Conservation (phyloP, 2,797 vertebrate genomes). For the Myotis myotis region DNA sequence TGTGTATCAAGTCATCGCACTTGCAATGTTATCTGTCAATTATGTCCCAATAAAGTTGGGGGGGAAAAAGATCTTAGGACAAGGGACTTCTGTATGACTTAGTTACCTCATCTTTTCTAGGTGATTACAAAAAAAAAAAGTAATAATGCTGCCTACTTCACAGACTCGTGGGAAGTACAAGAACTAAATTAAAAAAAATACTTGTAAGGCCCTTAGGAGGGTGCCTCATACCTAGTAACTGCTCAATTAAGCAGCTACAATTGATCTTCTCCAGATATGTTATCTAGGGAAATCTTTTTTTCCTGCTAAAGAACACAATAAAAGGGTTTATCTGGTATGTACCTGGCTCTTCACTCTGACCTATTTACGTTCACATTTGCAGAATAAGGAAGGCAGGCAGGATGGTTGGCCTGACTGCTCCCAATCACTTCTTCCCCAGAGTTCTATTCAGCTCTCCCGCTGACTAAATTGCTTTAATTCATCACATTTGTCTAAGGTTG, state of each 20-base stretch:
- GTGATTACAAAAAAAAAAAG: not conserved
- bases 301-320: not conserved
- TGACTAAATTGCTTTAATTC: not conserved
- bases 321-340: not conserved
- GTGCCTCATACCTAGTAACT: not conserved
- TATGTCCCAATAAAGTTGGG: not conserved
- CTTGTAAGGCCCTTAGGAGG: not conserved
- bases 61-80: not conserved
- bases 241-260: not conserved
- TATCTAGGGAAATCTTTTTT: not conserved
- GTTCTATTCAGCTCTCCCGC: not conserved
- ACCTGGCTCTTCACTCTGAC: not conserved
- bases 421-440: not conserved
- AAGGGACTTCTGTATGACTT: not conserved
- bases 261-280: not conserved
- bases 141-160: not conserved
- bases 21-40: not conserved
- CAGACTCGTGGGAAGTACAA: not conserved
- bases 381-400: not conserved
- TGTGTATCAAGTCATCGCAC: not conserved
- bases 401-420: not conserved
- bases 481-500: not conserved
- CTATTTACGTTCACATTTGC: not conserved
- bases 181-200: not conserved
- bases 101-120: slow-evolving; percentile 1